Evolutionary conservation across 2,888 invertebrate genomes (phyloP), one percentile per base, ranked within the genome.

Genomic region (Phytoseiulus persimilis): DNA sequence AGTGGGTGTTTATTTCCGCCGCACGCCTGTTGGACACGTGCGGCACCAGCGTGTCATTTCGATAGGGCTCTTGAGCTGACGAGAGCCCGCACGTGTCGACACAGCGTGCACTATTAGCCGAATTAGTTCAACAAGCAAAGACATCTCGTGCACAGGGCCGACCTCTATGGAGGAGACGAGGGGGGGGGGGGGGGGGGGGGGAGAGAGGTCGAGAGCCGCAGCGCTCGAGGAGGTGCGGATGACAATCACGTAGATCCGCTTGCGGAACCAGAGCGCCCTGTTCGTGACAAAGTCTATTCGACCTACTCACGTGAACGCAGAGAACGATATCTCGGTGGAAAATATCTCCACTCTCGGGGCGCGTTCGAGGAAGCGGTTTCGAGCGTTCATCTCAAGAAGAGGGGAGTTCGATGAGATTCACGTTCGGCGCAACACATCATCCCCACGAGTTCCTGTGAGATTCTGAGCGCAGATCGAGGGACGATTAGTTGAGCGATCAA

Each of bases 41-140:
- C 28, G 65, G 9, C 28, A 65, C 65, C 65, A 65, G 28, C 65
- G 65, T 65, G 65, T 65, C 65, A 65, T 65, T 65, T 65, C 65
- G 65, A 65, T 65, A 65, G 65, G 65, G 23, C 65, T 14, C 65
- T 65, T 65, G 65, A 65, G 65, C 65, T 28, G 65, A 65, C 65
- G 65, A 65, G 65, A 65, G 65, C 18, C 18, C 2, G 28, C 65
- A 65, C 65, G 65, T 65, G 65, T 28, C 65, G 65, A 28, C 65
- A 65, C 65, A 65, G 65, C 28, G 65, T 65, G 65, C 65, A 23
- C 65, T 65, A 65, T 65, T 23, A 65, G 65, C 65, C 65, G 28
- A 65, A 65, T 65, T 65, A 65, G 65, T 65, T 65, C 65, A 65
- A 65, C 65, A 65, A 65, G 65, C 65, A 65, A 65, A 65, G 65